Evolutionary conservation across 2,797 vertebrate species (phyloP).

Genomic region (Acrossocheilus wenchowensis): DNA sequence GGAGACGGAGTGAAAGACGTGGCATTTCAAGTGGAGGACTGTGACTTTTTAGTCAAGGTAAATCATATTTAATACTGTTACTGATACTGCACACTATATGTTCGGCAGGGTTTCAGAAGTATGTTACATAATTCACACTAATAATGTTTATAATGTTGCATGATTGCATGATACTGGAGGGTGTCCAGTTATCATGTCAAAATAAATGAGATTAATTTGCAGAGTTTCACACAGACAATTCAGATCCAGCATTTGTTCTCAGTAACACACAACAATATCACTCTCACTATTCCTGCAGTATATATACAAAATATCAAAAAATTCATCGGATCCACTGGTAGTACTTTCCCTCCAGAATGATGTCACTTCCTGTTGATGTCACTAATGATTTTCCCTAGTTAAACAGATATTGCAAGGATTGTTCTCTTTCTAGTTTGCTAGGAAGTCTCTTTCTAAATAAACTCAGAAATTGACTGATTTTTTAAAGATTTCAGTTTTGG

Average conservation of each 20-base stretch:
- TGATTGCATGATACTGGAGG: no score
- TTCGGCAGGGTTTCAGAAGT: background rate
- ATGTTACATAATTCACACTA: background rate
- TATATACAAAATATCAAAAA: background rate
- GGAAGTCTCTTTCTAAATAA: background rate
- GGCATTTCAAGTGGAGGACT: constrained; percentile 84
- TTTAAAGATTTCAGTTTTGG: background rate
- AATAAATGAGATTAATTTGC: background rate
- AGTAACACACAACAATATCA: no score
- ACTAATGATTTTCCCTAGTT: background rate
- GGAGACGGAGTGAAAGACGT: constrained; percentile 84
- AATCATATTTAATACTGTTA: background rate
- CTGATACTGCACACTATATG: no score
- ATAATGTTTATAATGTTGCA: background rate
- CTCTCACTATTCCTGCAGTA: background rate
- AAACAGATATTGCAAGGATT: background rate
- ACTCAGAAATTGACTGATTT: background rate
- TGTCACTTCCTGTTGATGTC: background rate
- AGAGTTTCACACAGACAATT: no score
- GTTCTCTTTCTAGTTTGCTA: no score
- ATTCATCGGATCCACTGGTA: background rate
- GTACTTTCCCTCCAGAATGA: background rate
- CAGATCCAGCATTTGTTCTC: no score
- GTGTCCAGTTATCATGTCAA: background rate
- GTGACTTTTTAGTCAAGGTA: constrained; percentile 84